These are phyloP conservation scores for Melanogrammus aeglefinus DNA, from an alignment of 2,797 vertebrate genomes.

Conservation along the genomic window DNA sequence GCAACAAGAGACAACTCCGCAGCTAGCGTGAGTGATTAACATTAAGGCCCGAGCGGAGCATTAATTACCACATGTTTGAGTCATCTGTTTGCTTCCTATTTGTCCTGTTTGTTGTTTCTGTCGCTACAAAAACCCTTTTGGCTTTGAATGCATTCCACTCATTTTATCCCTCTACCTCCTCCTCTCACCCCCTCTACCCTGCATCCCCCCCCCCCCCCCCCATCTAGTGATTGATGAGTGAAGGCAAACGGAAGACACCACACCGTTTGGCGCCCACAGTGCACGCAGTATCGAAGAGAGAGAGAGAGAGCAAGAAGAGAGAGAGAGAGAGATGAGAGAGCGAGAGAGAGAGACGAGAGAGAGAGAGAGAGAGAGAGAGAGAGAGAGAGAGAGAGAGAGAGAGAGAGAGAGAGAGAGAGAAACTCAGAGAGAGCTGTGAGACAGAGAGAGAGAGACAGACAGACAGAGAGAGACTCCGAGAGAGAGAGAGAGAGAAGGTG, in stretches of 20 bases:
- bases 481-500: background rate
- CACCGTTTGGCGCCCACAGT: constrained; percentile 27
- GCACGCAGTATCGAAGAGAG: constrained; percentile 28
- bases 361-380: constrained; percentile 64
- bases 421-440: background rate
- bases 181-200: constrained; percentile 1
- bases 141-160: constrained; percentile 54
- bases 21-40: background rate
- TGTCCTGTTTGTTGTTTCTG: constrained; percentile 35
- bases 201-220: constrained; percentile 44
- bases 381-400: constrained; percentile 50
- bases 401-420: constrained; percentile 59
- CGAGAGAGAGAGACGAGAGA: constrained; percentile 58
- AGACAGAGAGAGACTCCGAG: background rate
- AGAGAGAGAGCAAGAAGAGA: constrained; percentile 69
- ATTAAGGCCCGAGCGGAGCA: constrained; percentile 36
- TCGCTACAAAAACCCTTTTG: constrained; percentile 33
- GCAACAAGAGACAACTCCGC: background rate
- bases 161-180: constrained; percentile 13
- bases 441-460: background rate
- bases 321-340: constrained; percentile 53
- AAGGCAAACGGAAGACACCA: constrained; percentile 76
- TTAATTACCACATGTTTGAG: constrained; percentile 62
- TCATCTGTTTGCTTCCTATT: constrained; percentile 47
- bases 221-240: constrained; percentile 77